Conservation (phyloP, 2,888 invertebrate genomes). For the Neoscelio sp. region DNA sequence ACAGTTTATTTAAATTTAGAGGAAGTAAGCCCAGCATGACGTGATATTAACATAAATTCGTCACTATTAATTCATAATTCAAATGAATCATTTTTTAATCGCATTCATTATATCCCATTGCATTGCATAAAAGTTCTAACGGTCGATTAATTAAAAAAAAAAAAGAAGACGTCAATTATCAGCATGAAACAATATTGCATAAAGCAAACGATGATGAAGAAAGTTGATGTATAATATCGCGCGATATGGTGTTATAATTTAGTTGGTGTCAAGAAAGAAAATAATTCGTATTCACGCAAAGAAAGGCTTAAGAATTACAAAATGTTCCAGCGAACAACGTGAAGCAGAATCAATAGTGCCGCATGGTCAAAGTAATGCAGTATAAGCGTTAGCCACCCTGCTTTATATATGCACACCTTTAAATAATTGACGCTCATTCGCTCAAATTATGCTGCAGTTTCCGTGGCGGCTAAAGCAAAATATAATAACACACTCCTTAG, state of each 20-base stretch:
- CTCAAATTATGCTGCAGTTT: constrained; percentile 79
- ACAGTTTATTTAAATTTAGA: neutral
- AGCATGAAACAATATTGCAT: neutral
- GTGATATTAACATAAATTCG: neutral
- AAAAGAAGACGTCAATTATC: neutral
- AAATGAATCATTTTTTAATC: neutral
- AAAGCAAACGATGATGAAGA: constrained; percentile 6
- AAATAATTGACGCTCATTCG: constrained; percentile 80
- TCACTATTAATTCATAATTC: neutral
- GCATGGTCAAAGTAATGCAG: constrained; percentile 66
- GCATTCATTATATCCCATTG: neutral
- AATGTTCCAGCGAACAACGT: constrained; percentile 50
- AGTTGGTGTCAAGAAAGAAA: constrained; percentile 40
- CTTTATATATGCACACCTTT: constrained; percentile 79
- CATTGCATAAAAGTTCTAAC: neutral
- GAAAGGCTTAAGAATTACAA: constrained; percentile 42
- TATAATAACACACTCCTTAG: constrained; percentile 75
- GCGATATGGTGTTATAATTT: constrained; percentile 29
- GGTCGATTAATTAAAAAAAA: constrained; percentile 2
- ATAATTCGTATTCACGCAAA: constrained; percentile 47
- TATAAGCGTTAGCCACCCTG: constrained; percentile 71
- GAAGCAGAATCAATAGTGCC: constrained; percentile 66
- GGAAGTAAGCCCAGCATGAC: neutral
- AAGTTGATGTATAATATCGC: constrained; percentile 9
- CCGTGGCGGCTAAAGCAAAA: constrained; percentile 76